Conservation (phyloP, 2,888 invertebrate genomes). For the Blastobasis lacticolella region DNA sequence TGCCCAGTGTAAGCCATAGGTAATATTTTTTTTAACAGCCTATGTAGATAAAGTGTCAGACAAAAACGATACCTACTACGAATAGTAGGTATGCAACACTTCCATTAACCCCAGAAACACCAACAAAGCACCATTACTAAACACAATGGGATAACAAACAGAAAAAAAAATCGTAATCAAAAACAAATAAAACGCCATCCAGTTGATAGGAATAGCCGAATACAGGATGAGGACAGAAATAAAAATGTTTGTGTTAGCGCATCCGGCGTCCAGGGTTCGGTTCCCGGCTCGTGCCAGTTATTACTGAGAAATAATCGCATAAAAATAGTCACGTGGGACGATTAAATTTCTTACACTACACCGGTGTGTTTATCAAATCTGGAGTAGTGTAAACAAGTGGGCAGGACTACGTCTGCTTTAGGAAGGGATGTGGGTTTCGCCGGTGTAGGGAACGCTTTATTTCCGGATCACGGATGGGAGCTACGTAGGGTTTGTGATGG, state of each 20-base stretch:
- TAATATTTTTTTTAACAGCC: too few species aligned
- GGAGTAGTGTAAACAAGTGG: constrained; percentile 1
- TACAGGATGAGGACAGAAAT: constrained; percentile 61
- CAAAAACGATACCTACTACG: too few species aligned
- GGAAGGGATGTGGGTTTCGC: too few species aligned
- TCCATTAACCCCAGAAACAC: too few species aligned
- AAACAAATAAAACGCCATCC: constrained; percentile 7
- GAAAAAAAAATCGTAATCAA: constrained; percentile 18
- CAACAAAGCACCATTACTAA: too few species aligned
- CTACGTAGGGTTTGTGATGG: too few species aligned
- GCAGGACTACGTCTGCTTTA: too few species aligned
- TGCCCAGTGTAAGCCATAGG: too few species aligned
- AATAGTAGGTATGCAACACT: too few species aligned
- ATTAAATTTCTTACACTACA: constrained; percentile 43
- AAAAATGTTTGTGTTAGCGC: constrained; percentile 71
- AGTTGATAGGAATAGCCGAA: neutral
- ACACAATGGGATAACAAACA: constrained; percentile 6
- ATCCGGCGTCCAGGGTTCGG: constrained; percentile 64
- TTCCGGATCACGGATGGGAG: too few species aligned
- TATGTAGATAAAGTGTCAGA: too few species aligned
- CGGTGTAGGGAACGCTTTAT: too few species aligned
- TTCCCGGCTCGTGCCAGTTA: constrained; percentile 58
- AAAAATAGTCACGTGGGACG: constrained; percentile 54
- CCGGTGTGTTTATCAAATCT: constrained; percentile 7
- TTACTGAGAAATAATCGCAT: constrained; percentile 64